phyloP scores from a whole-genome alignment of 2,888 invertebrate genomes.

The Sphinx pinastri region DNA sequence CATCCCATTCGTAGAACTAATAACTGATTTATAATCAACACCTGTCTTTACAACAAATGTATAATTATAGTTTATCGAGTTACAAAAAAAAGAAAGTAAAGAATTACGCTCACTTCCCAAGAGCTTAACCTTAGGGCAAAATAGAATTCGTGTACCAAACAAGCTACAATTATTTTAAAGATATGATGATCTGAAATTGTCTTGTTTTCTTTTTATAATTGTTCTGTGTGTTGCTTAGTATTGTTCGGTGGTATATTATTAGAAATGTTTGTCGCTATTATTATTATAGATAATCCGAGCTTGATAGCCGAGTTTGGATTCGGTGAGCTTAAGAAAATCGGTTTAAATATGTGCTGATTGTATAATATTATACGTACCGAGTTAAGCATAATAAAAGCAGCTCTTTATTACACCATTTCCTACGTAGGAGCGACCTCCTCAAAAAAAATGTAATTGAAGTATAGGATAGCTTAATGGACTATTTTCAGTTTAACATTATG shows the following conservation, averaged over 20 bases:
- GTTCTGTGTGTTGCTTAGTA: not conserved
- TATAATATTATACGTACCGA: no score
- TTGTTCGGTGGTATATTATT: not conserved
- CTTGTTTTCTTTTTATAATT: not conserved
- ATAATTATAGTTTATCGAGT: slow-evolving; percentile 40
- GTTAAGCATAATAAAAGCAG: no score
- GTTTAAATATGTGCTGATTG: no score
- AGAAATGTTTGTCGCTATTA: not conserved
- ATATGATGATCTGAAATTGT: not conserved
- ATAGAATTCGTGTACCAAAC: slow-evolving; percentile 11
- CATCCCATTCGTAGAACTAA: slow-evolving; percentile 12
- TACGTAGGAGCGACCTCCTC: no score
- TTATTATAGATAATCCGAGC: no score
- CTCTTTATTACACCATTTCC: no score
- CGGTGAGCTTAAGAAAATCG: no score
- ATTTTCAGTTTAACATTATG: no score
- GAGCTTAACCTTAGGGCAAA: slow-evolving; percentile 31
- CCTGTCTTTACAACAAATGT: slow-evolving; percentile 29
- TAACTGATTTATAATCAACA: slow-evolving; percentile 27
- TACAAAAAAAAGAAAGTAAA: slow-evolving; percentile 57
- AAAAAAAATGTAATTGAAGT: no score
- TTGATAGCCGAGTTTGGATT: no score
- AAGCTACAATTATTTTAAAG: not conserved
- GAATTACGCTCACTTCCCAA: slow-evolving; percentile 39
- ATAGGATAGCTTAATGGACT: no score